Conservation (phyloP, 1,140 invertebrate genomes). For the Drosophila persimilis region DNA sequence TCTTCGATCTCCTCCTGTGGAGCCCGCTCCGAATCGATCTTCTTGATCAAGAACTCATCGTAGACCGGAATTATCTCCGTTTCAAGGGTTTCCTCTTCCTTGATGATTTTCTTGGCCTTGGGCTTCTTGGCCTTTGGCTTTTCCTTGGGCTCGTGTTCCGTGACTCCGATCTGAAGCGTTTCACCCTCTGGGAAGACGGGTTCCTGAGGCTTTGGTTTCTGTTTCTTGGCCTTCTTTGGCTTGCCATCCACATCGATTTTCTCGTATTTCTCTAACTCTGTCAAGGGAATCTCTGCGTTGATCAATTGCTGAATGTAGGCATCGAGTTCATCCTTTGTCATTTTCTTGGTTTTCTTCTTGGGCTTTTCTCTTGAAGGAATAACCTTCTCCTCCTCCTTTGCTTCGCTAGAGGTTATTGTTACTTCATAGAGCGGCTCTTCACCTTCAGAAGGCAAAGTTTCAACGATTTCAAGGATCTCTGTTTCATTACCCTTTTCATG, state of each 20-base stretch:
- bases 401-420: constrained; percentile 62
- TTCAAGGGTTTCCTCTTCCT: constrained; percentile 9
- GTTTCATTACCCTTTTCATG: constrained; percentile 65
- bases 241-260: constrained; percentile 76
- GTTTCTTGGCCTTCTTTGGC: constrained; percentile 67
- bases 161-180: constrained; percentile 53
- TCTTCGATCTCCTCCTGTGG: constrained; percentile 1
- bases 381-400: constrained; percentile 15
- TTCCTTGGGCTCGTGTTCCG: constrained; percentile 55
- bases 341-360: constrained; percentile 60
- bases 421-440: constrained; percentile 80
- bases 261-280: constrained; percentile 82
- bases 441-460: constrained; percentile 54
- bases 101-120: constrained; percentile 25
- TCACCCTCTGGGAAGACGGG: constrained; percentile 44
- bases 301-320: constrained; percentile 77
- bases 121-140: constrained; percentile 61
- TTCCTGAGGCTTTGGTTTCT: constrained; percentile 61
- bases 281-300: constrained; percentile 76
- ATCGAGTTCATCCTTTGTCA: constrained; percentile 75
- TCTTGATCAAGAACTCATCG: constrained; percentile 55
- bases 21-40: constrained; percentile 35
- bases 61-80: constrained; percentile 21
- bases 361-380: constrained; percentile 53
- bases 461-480: constrained; percentile 71